Base-by-base conservation (phyloP, 2,113 vertebrate genomes). In the Dolichotis patagonum region DNA sequence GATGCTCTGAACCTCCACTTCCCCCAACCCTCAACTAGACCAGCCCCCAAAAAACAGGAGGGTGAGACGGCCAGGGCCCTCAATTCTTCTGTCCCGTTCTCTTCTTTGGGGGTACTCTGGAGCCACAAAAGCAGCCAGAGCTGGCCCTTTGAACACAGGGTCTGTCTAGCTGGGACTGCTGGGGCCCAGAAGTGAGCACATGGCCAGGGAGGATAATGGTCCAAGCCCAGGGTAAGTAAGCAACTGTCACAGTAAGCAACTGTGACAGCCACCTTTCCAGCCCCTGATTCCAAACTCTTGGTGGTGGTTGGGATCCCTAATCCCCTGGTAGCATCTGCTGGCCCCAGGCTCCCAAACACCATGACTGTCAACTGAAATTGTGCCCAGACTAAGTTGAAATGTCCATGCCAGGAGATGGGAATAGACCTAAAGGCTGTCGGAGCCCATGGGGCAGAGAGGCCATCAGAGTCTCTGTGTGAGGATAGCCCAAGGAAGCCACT, bases 401-500 rank as follows among this genome's bases (percentile, higher is more conserved):
- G 13, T 84, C 28, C 14, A 38, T 14, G 19, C 49, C 80, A 52
- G 7, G 32, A 38, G 26, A 46, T 26, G 5, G 58, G 30, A 46
- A 63, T 46, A 60, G 35, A 52, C 67, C 13, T 24, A n/a, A 84
- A 35, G 52, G 52, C 38, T 8, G 5, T 3, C 2, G 54, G 49
- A 0, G 0, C n/a, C 13, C 8, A 65, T 30, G 24, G 26, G 32
- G 38, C 19, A 82, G 19, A 19, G 9, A 58, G 41, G 60, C 22
- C 5, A 17, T 24, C 22, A 1, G 30, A 73, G 65, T 26, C 67
- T 49, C 14, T 8, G 1, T 0, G 0, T 71, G 7, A 69, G 41
- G 43, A 92, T 28, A 38, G 52, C 8, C 30, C 54, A 13, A 54
- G 78, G 9, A 38, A 28, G 46, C 49, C 65, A 41, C n/a, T 11